Evolutionary conservation across 2,797 vertebrate genomes (phyloP).

Genomic region (Poeciliopsis turneri): DNA sequence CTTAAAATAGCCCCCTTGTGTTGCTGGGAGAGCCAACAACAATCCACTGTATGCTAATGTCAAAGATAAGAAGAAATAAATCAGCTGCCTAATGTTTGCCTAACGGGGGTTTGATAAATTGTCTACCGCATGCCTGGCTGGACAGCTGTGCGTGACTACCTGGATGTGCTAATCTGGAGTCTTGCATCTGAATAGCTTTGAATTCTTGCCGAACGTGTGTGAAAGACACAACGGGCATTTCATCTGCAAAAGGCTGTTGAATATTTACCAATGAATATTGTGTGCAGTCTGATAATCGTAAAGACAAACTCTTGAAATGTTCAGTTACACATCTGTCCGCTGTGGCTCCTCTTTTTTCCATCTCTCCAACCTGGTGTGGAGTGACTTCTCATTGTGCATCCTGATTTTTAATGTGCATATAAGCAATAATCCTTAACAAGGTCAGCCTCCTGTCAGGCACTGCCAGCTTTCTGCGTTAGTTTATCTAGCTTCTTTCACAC

Average conservation of each 20-base stretch:
- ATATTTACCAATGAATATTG: background rate
- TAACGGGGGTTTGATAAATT: slow-evolving; percentile 27
- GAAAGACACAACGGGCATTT: background rate
- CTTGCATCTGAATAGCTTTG: background rate
- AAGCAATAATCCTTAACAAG: background rate
- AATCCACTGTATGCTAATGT: slow-evolving; percentile 16
- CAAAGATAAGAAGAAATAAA: slow-evolving; percentile 21
- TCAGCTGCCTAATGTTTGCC: slow-evolving; percentile 14
- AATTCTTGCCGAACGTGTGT: background rate
- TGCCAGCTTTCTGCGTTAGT: background rate
- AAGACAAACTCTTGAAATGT: background rate
- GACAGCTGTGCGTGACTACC: slow-evolving; percentile 1
- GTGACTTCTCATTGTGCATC: background rate
- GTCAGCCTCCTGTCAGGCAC: background rate
- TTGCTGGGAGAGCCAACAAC: slow-evolving; percentile 23
- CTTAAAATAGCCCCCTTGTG: slow-evolving; percentile 51
- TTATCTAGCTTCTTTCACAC: background rate
- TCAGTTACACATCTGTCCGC: background rate
- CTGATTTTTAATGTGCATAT: background rate
- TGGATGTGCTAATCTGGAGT: background rate
- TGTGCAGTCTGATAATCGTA: background rate
- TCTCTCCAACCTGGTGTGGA: background rate
- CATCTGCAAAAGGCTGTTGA: background rate
- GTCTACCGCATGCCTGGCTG: background rate
- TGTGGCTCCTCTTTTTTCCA: background rate